Conservation (phyloP, 1,140 invertebrate species). For the Zaprionus nigranus region DNA sequence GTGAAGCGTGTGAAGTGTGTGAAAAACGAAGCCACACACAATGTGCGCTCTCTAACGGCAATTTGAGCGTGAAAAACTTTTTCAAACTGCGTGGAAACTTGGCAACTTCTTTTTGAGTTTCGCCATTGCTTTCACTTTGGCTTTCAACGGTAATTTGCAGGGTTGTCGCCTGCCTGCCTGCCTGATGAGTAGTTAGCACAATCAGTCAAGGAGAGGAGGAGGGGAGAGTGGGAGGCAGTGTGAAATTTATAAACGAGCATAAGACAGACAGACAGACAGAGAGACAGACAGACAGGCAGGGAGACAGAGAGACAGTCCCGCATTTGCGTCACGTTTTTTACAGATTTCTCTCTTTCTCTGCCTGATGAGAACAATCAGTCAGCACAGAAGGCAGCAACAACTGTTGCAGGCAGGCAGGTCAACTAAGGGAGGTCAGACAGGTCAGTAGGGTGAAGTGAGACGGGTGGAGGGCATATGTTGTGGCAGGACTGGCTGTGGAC, state of each 20-base stretch:
- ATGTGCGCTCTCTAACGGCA: not conserved
- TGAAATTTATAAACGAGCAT: constrained; percentile 48
- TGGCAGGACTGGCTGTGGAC: not conserved
- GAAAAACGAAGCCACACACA: constrained; percentile 27
- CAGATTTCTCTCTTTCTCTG: constrained; percentile 44
- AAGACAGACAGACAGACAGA: not conserved
- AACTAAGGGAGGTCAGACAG: not conserved
- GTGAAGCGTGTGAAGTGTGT: not conserved
- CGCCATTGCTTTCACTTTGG: constrained; percentile 24
- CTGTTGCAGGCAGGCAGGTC: constrained; percentile 14
- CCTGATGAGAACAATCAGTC: constrained; percentile 6
- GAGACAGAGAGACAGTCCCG: constrained; percentile 14
- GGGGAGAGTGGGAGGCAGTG: too few species aligned
- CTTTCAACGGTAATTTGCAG: constrained; percentile 53
- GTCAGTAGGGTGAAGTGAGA: not conserved
- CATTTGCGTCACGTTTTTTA: constrained; percentile 69
- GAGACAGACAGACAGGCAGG: not conserved
- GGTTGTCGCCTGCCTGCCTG: constrained; percentile 33
- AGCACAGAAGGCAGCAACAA: not conserved
- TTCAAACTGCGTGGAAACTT: constrained; percentile 11
- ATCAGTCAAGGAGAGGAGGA: constrained; percentile 53
- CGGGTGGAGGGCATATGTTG: not conserved
- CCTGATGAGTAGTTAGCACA: constrained; percentile 56
- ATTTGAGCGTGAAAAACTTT: constrained; percentile 17
- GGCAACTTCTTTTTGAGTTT: constrained; percentile 35